Evolutionary conservation across 37 sponge, comb jelly and placozoan species (phyloP).

Genomic region (Haliclona indistincta): DNA sequence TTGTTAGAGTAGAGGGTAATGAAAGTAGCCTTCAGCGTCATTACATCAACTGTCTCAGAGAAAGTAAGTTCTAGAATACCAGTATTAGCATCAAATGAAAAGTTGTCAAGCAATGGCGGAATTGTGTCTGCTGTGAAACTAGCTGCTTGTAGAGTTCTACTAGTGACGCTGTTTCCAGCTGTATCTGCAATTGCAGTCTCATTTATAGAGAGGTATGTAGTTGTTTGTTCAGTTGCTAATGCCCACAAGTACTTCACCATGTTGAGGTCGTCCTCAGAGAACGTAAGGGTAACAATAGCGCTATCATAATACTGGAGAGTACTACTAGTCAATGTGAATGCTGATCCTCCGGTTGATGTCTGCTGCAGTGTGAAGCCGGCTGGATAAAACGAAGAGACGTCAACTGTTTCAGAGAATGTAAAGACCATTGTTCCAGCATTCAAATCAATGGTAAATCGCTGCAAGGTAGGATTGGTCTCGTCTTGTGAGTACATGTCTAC

Average conservation of each 20-base stretch:
- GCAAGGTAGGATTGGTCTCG: conserved; percentile 36
- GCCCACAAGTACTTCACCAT: conserved; percentile 51
- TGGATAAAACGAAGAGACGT: conserved; percentile 64
- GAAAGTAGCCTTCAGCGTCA: conserved; percentile 58
- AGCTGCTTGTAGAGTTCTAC: conserved; percentile 3
- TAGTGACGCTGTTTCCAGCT: conserved; percentile 47
- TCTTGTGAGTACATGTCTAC: conserved; percentile 43
- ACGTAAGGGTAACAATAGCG: conserved; percentile 16
- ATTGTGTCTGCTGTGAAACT: conserved; percentile 46
- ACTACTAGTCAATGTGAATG: conserved; percentile 23
- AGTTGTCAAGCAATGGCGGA: conserved; percentile 39
- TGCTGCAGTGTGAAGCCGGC: conserved; percentile 42
- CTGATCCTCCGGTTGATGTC: conserved; percentile 2
- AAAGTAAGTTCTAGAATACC: conserved; percentile 66
- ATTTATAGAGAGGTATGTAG: conserved; percentile 63
- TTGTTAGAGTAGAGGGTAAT: conserved; percentile 56
- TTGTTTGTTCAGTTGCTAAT: conserved; percentile 29
- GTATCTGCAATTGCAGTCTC: conserved; percentile 45
- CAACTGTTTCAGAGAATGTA: conserved; percentile 80
- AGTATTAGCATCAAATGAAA: conserved; percentile 69
- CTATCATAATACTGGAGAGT: conserved; percentile 42
- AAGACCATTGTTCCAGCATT: conserved; percentile 64
- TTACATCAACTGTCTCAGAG: conserved; percentile 73
- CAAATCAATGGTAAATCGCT: conserved; percentile 62
- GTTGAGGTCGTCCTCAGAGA: conserved; percentile 71